Base-by-base conservation (phyloP, 2,113 vertebrate species). In the Machaerirhynchus nigripectus region DNA sequence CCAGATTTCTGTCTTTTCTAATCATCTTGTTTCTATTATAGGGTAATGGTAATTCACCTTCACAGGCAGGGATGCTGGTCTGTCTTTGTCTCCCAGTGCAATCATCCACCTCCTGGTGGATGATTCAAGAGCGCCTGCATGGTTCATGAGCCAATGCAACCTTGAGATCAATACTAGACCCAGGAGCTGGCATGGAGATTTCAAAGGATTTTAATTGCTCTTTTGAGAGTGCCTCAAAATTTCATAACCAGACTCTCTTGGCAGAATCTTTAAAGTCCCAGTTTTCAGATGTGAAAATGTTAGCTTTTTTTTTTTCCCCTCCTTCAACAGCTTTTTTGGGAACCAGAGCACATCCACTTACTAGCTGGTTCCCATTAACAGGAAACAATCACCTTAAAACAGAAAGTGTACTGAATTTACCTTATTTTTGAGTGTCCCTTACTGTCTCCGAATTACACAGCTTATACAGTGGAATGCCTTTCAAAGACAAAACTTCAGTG, bases 261-360 rank as follows among this genome's bases (percentile, higher is more conserved):
- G 21, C 52, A 81, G 33, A 88, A 76, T 61, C 40, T 85, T 69
- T 35, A 46, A 87, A 84, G 18, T 27, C n/a, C 6, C 6, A 1
- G 21, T 77, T 87, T 90, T 95, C 69, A 87, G 31, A 73, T 60
- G 26, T 55, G 26, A 55, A 82, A 75, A 28, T 40, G 12, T 35
- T 42, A 73, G 37, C 0, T 22, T 49, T 40, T 22, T 24, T 44
- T 15, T 15, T 10, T 5, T 0, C 1, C 9, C 12, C 3, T 27
- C 13, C 22, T 23, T 61, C 13, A 52, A 30, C 8, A 42, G 22
- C 13, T 70, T 46, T 37, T 53, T 89, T 92, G 9, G 70, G 52
- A 73, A 89, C 2, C 8, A 68, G 17, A 88, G 19, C 30, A 61
- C 24, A 85, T 40, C 6, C 24, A 84, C n/a, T 86, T 84, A 84